phyloP scores from a whole-genome alignment of 2,797 vertebrate genomes.

The Semaprochilodus insignis region DNA sequence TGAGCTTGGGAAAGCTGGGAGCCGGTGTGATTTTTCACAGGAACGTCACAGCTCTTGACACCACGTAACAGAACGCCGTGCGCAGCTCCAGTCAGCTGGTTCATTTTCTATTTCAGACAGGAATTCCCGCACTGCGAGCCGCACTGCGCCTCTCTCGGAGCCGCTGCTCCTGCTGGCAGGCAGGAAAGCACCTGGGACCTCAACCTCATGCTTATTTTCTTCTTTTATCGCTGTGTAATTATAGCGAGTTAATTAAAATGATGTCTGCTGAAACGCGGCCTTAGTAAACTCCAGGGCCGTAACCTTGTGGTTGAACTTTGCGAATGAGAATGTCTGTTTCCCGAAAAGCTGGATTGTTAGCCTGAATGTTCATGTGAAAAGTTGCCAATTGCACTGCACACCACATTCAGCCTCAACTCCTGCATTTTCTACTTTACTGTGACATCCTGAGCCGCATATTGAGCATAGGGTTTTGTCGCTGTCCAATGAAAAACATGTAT shows the following conservation, averaged over 20 bases:
- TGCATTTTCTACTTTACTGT: no score
- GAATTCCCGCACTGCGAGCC: conserved; percentile 2
- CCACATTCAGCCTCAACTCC: no score
- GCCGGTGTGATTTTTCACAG: conserved; percentile 5
- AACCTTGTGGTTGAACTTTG: background rate
- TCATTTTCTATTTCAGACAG: conserved; percentile 35
- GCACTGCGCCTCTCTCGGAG: background rate
- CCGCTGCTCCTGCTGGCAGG: background rate
- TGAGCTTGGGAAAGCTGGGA: background rate
- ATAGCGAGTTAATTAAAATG: conserved; percentile 2
- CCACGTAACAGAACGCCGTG: background rate
- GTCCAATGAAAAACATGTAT: no score
- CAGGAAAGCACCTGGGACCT: background rate
- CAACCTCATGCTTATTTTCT: background rate
- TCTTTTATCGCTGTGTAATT: background rate
- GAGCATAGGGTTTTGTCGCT: no score
- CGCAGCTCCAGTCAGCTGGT: conserved; percentile 24
- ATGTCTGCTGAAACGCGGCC: background rate
- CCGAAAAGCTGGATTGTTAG: no score
- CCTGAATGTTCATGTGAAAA: no score
- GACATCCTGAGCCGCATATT: no score
- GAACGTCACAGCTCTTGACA: background rate
- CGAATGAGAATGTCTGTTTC: background rate
- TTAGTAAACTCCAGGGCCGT: background rate
- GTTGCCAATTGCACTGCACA: no score